Conservation (phyloP, 2,888 invertebrate genomes). For the Petrophora chlorosata region DNA sequence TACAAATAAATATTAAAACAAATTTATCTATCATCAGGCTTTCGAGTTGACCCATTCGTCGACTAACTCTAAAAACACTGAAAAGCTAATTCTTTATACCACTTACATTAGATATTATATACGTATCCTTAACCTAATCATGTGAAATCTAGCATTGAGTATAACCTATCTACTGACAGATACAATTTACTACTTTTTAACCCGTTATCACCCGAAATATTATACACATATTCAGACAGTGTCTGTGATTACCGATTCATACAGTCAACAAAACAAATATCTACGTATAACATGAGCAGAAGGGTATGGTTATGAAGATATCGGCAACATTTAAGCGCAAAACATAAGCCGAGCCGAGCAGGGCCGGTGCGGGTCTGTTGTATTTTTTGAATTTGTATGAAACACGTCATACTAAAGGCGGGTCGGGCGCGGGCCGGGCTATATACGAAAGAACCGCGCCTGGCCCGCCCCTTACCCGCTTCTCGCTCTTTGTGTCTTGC, state of each 20-base stretch:
- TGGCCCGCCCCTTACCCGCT: too few species aligned
- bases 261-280: slow-evolving; percentile 4
- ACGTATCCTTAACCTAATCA: slow-evolving; percentile 52
- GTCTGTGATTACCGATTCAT: slow-evolving; percentile 3
- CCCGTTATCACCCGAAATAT: slow-evolving; percentile 77
- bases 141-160: slow-evolving; percentile 68
- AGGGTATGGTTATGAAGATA: too few species aligned
- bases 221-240: slow-evolving; percentile 33
- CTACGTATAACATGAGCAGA: too few species aligned
- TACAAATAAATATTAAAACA: slow-evolving; percentile 48
- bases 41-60: slow-evolving; percentile 80
- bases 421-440: too few species aligned
- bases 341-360: too few species aligned
- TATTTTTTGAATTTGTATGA: too few species aligned
- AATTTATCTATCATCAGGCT: slow-evolving; percentile 76
- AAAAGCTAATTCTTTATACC: slow-evolving; percentile 76
- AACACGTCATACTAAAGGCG: too few species aligned
- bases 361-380: too few species aligned
- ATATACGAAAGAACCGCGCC: too few species aligned
- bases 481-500: too few species aligned
- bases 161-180: slow-evolving; percentile 76
- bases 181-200: slow-evolving; percentile 63
- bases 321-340: too few species aligned
- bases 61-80: slow-evolving; percentile 84
- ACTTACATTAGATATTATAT: slow-evolving; percentile 59